These are phyloP conservation scores for Todiramphus saurophagus DNA, from an alignment of 2,113 vertebrate genomes.

Conservation along the genomic window DNA sequence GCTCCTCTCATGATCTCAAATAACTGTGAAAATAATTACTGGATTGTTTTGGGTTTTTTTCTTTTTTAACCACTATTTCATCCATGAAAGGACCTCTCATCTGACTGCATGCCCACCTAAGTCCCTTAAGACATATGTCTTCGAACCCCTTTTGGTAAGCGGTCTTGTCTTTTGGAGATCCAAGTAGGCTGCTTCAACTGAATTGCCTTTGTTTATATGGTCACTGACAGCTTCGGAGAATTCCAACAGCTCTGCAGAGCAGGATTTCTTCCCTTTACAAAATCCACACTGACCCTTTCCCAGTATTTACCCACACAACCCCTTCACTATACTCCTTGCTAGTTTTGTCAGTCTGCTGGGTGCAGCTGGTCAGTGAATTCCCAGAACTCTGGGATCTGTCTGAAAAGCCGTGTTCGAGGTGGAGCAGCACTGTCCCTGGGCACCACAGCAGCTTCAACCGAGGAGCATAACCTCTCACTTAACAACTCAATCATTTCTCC, in stretches of 20 bases:
- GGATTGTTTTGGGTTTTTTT: rapidly evolving
- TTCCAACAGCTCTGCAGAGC: neutral
- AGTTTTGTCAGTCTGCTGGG: neutral
- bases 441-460: neutral
- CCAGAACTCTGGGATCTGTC: neutral
- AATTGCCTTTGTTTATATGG: neutral
- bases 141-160: neutral
- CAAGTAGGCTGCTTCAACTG: neutral
- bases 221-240: neutral
- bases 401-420: neutral
- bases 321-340: neutral
- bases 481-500: neutral
- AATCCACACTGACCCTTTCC: neutral
- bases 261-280: neutral
- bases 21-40: neutral
- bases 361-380: neutral
- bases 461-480: neutral
- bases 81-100: neutral
- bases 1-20: neutral
- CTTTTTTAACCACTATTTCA: neutral
- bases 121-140: neutral
- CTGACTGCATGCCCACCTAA: neutral
- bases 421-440: neutral
- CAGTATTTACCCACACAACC: neutral
- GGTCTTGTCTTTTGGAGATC: neutral